Evolutionary conservation across 2,113 vertebrate genomes (phyloP), one percentile per base, ranked within the genome.

Genomic region (Tenrec ecaudatus): DNA sequence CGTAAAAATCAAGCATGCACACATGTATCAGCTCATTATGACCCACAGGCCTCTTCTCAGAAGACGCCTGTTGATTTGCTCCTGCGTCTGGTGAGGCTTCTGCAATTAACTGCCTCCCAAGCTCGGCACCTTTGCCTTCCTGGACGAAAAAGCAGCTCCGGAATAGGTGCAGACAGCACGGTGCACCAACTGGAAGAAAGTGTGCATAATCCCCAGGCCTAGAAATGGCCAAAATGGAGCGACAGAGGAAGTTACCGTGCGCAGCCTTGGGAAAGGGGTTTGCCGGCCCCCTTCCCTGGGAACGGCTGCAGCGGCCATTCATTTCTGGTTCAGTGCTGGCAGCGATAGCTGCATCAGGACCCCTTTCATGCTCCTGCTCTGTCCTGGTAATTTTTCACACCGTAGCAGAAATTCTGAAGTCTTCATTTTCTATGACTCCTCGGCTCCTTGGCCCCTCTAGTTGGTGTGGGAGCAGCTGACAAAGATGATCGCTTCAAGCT

Each of bases 101-200:
- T 79, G 76, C 82, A 71, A 90, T 88, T 77, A 84, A 71, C 69
- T 77, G 92, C 66, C 86, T 80, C 86, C 77, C 33, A 19, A 78
- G 15, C 47, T 90, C 88, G 90, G 76, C 60, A 73, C 19, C 62
- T 89, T 84, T 22, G 31, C 62, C 82, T 95, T 91, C 75, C 40
- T 86, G 89, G 94, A 92, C 95, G 73, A 84, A 84, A 92, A 94
- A 96, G 92, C 93, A 82, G 73, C 38, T 58, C 43, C 40, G 68
- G 77, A 62, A 88, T 78, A 97, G 94, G 89, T 85, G 57, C 79
- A 85, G 83, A 47, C 69, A 81, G 90, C 95, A 95, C 91, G 36
- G 85, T 69, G 84, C 86, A 58, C 68, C 31, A 69, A 80, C 20
- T 68, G 82, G 86, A 95, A 96, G 92, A 96, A 80, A 78, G 33